Conservation (phyloP, 2,113 vertebrate species). For the Ginglymostoma cirratum region DNA sequence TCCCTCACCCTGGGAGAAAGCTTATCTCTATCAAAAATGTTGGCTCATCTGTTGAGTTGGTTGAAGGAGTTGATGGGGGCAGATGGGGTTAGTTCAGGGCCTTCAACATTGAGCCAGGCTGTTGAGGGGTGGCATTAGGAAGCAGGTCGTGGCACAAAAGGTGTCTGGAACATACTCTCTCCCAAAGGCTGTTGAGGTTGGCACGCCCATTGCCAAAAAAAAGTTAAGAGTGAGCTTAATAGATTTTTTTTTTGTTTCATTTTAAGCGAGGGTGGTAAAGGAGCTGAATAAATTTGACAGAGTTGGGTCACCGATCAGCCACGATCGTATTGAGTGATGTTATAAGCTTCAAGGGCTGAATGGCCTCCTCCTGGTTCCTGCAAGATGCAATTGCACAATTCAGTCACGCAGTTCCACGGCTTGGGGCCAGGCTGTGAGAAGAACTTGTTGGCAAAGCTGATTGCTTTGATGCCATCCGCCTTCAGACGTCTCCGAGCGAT, state of each 20-base stretch:
- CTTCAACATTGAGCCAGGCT: not conserved
- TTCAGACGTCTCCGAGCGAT: not conserved
- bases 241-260: not conserved
- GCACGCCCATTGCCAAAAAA: not conserved
- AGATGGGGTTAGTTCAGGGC: not conserved
- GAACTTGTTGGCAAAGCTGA: not conserved
- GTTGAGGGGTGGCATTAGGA: not conserved
- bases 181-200: not conserved
- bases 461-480: not conserved
- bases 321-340: too few relatives aligned
- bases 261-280: not conserved
- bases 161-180: not conserved
- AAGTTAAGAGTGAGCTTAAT: not conserved
- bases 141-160: not conserved
- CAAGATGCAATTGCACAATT: not conserved
- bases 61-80: not conserved
- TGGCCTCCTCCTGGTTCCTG: not conserved
- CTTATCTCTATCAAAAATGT: too few relatives aligned
- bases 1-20: too few relatives aligned
- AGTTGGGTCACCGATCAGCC: not conserved
- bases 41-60: not conserved
- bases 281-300: not conserved
- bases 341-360: too few relatives aligned
- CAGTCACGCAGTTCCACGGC: not conserved
- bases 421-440: not conserved